Base-by-base conservation (phyloP, 2,888 invertebrate genomes). In the Fissipunctia ypsillon region DNA sequence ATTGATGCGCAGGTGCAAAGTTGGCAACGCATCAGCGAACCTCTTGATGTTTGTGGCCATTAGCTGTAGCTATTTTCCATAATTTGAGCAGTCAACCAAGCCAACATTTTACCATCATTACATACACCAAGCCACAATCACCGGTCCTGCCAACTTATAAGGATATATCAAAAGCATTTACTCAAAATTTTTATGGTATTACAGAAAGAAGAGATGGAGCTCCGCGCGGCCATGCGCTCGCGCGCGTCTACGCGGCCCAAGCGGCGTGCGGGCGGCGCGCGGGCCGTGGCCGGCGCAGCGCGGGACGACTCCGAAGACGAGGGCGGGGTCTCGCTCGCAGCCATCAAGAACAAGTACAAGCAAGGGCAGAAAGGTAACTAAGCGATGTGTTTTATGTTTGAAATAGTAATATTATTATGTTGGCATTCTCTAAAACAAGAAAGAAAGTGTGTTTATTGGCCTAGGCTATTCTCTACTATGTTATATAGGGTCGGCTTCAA, bases 261-360 rank as follows among this genome's bases (percentile, higher is more conserved):
- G 95, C 95, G 90, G 91, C 81, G 96, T 93, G 92, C n/a, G 93
- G 93, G 64, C 95, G 35, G 93, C 93, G 79, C 97, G 92, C 93
- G 93, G 45, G 93, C 31, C 93, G 94, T 82, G 96, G 97, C 80
- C 94, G 31, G 92, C 93, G 78, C 97, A 59, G 97, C 97, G 76
- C 98, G 86, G 19, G 98, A 99, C 83, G 99, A 98, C 80, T 98
- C 98, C n/a, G 99, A 99, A 78, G 99, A 99, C 92, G 99, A 99
- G 90, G 98, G 98, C 74, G 98, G 98, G 0, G 99, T 99, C 88
- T 99, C 99, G 0, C 96, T 99, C 35, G 97, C 98, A 73, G 99
- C 99, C 57, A 99, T 99, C 92, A 99, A 99, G 95, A 99, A 98
- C 94, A 98, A 98, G 90, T 99, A 98, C 94, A 99, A 99, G 92